Base-by-base conservation (phyloP, 2,888 invertebrate species). In the Amblyjoppa fuscipennis region DNA sequence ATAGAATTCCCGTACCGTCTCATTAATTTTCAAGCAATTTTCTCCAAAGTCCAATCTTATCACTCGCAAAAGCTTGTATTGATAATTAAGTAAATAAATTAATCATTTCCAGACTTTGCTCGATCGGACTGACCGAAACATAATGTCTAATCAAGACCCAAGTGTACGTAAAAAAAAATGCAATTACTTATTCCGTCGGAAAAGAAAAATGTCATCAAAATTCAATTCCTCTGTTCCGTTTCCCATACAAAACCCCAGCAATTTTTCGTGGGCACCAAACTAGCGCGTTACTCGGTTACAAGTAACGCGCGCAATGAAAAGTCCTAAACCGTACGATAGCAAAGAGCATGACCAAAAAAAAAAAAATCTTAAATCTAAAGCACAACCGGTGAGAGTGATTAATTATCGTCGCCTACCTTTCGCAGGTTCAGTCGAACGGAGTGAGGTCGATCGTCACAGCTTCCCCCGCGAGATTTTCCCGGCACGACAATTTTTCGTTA, bases 391-490 rank as follows among this genome's bases (percentile, higher is more conserved):
- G 66, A 34, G 25, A 13, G 13, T 68, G 53, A 78, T 59, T 74
- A 78, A 78, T 73, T 53, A 79, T 38, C 34, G 45, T 61, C 69
- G 41, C 71, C 66, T 84, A 84, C 84, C 84, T 84, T 64, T 16
- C 25, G 75, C 25, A 53, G 49, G 20, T 64, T 41, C 13, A 51
- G 53, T 31, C 56, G 53, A 66, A 70, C 53, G 16, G 28, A 16
- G 64, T 41, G 16, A 25, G 25, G 28, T 53, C 6, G 76, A 13
- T 13, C 6, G 53, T 34, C 66, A 71, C 73, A 34, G 66, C 51
- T 76, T 25, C 45, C 68, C 61, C 7, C 4, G 66, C 71, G 38
- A 51, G 71, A 45, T 82, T 77, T 64, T 53, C 53, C 59, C 51
- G 56, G 45, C 75, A 74, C 75, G 69, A 75, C 31, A 38, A 51